These are phyloP conservation scores for Notiomystis cincta DNA, from an alignment of 2,113 vertebrate genomes.

Conservation along the genomic window DNA sequence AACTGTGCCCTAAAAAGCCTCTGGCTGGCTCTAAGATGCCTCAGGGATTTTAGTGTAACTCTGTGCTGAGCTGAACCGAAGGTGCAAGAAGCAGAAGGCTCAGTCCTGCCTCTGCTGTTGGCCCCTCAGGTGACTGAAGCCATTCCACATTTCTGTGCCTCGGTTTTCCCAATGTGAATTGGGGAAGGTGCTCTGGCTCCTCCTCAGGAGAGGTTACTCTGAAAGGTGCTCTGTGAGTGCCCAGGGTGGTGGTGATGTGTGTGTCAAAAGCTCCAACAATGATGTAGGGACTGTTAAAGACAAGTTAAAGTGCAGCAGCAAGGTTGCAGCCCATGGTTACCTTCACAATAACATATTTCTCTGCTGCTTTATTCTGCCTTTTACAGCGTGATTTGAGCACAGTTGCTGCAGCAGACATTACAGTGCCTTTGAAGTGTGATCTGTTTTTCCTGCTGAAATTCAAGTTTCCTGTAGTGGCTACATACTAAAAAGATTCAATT, in stretches of 20 bases:
- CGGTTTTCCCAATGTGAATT: accelerated
- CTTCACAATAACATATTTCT: not conserved
- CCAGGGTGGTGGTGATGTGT: not conserved
- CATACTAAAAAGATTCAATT: slow-evolving; percentile 54
- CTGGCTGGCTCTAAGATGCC: not conserved
- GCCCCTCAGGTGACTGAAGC: not conserved
- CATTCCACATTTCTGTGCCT: not conserved
- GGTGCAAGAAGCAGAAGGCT: not conserved
- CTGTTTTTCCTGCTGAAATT: slow-evolving; percentile 52
- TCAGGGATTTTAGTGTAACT: not conserved
- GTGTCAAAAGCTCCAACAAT: not conserved
- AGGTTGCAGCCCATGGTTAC: not conserved
- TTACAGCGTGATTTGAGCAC: not conserved
- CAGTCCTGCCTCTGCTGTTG: not conserved
- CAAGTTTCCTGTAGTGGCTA: slow-evolving; percentile 38
- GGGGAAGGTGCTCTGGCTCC: not conserved
- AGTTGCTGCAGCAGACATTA: slow-evolving; percentile 17
- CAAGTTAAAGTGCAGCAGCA: not conserved
- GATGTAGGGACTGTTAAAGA: not conserved
- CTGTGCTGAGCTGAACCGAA: not conserved
- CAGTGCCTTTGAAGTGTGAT: slow-evolving; percentile 54
- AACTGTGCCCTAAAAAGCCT: accelerated
- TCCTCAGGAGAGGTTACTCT: not conserved
- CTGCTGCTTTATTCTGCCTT: slow-evolving; percentile 23
- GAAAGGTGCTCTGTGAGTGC: not conserved